These are phyloP conservation scores for Euschistus heros DNA, from an alignment of 1,140 invertebrate species.

Conservation along the genomic window DNA sequence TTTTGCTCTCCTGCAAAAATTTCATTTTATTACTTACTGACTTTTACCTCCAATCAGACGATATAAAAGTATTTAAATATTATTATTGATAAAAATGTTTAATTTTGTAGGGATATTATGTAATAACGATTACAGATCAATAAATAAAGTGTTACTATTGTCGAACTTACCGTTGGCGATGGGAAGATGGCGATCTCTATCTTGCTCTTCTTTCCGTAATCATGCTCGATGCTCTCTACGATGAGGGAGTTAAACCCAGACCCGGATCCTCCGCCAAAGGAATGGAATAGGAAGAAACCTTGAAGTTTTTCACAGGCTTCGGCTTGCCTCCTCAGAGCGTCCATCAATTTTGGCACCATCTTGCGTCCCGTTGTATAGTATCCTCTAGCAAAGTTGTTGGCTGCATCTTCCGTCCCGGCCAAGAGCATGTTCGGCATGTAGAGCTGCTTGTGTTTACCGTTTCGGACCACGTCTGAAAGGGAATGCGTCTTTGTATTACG, in stretches of 20 bases:
- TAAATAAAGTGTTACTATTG: not conserved
- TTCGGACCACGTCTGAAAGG: conserved; percentile 49
- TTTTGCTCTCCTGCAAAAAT: no score
- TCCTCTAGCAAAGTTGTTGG: conserved; percentile 76
- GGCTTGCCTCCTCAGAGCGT: conserved; percentile 41
- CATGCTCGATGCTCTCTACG: conserved; percentile 47
- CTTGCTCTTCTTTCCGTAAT: conserved; percentile 55
- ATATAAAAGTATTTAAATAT: no score
- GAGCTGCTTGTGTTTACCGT: conserved; percentile 56
- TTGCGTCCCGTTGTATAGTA: conserved; percentile 73
- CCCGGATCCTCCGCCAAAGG: conserved; percentile 60
- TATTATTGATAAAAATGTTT: no score
- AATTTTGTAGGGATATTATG: no score
- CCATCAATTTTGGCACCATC: conserved; percentile 55
- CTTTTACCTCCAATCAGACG: no score
- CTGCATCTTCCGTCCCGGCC: conserved; percentile 76
- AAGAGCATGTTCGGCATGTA: conserved; percentile 69
- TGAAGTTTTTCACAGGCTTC: conserved; percentile 68
- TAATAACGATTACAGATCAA: no score
- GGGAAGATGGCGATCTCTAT: conserved; percentile 67
- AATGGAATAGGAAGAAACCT: conserved; percentile 64
- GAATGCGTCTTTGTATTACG: no score
- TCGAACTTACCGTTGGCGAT: conserved; percentile 47
- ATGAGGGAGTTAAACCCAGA: conserved; percentile 54
- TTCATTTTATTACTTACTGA: no score